phyloP scores from a whole-genome alignment of 2,888 invertebrate genomes.

The Megastigmus dorsalis region DNA sequence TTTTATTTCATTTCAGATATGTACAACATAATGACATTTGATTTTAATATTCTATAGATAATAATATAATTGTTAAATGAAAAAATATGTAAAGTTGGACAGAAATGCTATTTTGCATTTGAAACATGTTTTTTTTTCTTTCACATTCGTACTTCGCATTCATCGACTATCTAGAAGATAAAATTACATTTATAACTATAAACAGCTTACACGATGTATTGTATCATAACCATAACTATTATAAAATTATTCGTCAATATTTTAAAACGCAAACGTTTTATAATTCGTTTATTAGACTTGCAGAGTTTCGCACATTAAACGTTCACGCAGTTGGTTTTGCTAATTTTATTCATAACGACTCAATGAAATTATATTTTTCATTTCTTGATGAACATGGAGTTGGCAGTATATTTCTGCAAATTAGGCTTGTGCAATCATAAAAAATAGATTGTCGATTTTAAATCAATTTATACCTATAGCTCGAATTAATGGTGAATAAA shows the following conservation, averaged over 20 bases:
- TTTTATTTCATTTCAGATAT: constrained; percentile 58
- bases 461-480: no score
- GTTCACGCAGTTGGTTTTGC: not conserved
- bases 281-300: not conserved
- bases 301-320: no score
- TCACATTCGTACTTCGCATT: not conserved
- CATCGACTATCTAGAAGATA: not conserved
- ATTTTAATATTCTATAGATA: not conserved
- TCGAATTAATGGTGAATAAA: no score
- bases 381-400: not conserved
- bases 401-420: constrained; percentile 12
- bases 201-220: no score
- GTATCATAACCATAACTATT: not conserved
- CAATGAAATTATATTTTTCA: no score
- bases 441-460: not conserved
- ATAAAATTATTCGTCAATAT: not conserved
- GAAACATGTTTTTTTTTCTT: not conserved
- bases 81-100: not conserved
- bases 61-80: not conserved
- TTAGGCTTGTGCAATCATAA: not conserved
- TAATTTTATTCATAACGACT: not conserved
- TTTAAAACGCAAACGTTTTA: not conserved
- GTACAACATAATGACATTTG: not conserved
- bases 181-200: not conserved
- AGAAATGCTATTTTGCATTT: not conserved